phyloP scores from a whole-genome alignment of 2,888 invertebrate species.

The Ephialtes manifestator region DNA sequence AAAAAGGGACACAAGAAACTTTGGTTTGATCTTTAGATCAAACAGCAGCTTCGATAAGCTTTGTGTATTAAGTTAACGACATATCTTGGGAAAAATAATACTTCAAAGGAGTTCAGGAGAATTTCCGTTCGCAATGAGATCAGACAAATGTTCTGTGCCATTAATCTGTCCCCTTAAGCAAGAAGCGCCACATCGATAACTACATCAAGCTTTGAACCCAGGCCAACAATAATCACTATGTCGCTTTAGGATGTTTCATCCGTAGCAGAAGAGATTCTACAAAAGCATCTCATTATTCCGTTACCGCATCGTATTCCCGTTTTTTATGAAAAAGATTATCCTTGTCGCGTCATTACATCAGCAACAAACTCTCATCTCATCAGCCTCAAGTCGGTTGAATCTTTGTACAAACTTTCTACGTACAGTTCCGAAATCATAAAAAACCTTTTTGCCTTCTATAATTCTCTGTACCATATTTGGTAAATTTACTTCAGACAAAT shows the following conservation, averaged over 20 bases:
- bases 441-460: too few relatives aligned
- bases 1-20: background rate
- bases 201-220: conserved; percentile 11
- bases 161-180: conserved; percentile 20
- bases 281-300: conserved; percentile 37
- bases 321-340: background rate
- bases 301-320: conserved; percentile 18
- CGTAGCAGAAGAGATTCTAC: background rate
- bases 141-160: background rate
- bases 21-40: conserved; percentile 13
- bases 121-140: background rate
- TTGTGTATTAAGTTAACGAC: background rate
- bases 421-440: too few relatives aligned
- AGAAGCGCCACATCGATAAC: conserved; percentile 6
- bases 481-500: too few relatives aligned
- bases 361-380: background rate
- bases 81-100: background rate
- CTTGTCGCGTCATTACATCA: background rate
- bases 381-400: background rate
- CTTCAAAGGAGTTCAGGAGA: conserved; percentile 16
- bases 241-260: background rate
- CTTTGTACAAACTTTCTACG: background rate
- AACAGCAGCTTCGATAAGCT: conserved; percentile 1
- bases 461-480: too few relatives aligned
- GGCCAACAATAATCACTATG: conserved; percentile 17